phyloP scores from a whole-genome alignment of 2,113 vertebrate genomes.

The Triplophysa dalaica region DNA sequence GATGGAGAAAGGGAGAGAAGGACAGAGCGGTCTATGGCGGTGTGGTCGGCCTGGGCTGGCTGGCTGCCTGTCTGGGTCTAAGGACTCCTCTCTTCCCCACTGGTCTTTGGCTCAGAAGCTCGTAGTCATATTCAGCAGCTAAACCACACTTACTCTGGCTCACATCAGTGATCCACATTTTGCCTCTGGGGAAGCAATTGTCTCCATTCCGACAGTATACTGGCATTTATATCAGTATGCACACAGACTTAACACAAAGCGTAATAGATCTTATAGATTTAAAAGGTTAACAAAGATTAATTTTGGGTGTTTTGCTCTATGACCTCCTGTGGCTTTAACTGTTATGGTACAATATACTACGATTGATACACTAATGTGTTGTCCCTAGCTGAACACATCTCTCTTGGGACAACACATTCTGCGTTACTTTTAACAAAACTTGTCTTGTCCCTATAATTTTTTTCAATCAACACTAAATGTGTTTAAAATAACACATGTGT shows the following conservation, averaged over 20 bases:
- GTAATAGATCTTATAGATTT: background rate
- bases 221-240: slow-evolving; percentile 11
- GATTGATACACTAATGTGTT: too few species aligned
- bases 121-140: slow-evolving; percentile 51
- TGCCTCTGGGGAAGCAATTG: slow-evolving; percentile 37
- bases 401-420: too few species aligned
- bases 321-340: background rate
- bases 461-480: too few species aligned
- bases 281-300: too few species aligned
- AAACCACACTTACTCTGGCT: slow-evolving; percentile 61
- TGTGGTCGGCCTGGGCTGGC: slow-evolving; percentile 62
- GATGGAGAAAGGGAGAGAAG: slow-evolving; percentile 37
- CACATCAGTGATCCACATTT: slow-evolving; percentile 50
- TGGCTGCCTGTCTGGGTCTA: slow-evolving; percentile 54
- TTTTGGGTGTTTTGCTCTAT: background rate
- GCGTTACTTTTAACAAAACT: too few species aligned
- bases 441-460: too few species aligned
- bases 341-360: background rate
- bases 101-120: slow-evolving; percentile 63
- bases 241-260: background rate
- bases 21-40: slow-evolving; percentile 49
- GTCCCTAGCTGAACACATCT: too few species aligned
- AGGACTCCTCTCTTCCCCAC: slow-evolving; percentile 59
- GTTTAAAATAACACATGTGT: too few species aligned
- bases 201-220: slow-evolving; percentile 15